Percentiles rank a stretch among this genome's conserved stretches.
Conservation (phyloP, 2,888 invertebrate species). For the Microplitis deprimator region DNA sequence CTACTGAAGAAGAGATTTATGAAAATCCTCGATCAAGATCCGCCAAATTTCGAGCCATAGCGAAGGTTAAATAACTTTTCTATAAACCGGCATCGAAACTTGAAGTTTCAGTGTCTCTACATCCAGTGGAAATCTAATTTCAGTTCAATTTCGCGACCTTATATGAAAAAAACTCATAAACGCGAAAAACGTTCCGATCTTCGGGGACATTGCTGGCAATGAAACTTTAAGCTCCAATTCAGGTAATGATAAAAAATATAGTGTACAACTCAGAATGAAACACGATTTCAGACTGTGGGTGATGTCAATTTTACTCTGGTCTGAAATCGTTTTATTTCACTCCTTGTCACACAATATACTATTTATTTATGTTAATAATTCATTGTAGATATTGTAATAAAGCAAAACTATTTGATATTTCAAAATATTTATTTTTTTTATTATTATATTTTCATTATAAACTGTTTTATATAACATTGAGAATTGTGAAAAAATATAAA, state of each 20-base stretch:
- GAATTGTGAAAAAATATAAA: background rate
- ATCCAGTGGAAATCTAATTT: background rate
- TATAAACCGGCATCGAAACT: background rate
- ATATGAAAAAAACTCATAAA: background rate
- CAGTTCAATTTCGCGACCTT: background rate
- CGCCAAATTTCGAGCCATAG: slow-evolving; percentile 88
- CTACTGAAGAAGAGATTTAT: slow-evolving; percentile 81
- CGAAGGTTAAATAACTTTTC: slow-evolving; percentile 72
- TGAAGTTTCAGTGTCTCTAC: background rate
- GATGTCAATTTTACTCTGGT: too few species aligned
- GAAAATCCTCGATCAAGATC: slow-evolving; percentile 89
- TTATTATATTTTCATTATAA: background rate
- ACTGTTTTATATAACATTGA: background rate
- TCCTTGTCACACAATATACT: too few species aligned
- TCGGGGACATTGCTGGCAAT: background rate
- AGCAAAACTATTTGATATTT: slow-evolving; percentile 13
- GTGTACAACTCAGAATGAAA: too few species aligned
- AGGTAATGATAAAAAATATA: background rate
- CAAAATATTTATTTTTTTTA: background rate
- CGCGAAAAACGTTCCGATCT: too few species aligned
- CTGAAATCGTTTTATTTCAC: too few species aligned
- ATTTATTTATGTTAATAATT: slow-evolving; percentile 1
- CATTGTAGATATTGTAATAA: slow-evolving; percentile 18
- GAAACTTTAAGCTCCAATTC: background rate
- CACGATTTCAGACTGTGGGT: too few species aligned